Evolutionary conservation across 64 coral and sea anemone genomes (phyloP).

Genomic region (Pocillopora damicornis): DNA sequence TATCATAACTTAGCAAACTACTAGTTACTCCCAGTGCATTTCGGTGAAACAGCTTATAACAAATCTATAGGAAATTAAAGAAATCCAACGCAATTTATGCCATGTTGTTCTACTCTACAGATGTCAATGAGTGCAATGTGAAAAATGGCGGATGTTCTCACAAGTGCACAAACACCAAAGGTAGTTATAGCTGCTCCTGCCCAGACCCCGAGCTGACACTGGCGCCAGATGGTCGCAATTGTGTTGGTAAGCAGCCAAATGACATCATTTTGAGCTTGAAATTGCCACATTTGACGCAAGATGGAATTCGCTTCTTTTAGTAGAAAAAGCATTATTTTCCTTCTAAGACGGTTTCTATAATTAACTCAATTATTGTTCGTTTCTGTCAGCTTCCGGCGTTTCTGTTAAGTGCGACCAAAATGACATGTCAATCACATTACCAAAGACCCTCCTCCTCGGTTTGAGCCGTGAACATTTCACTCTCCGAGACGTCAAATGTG

Average conservation of each 20-base stretch:
- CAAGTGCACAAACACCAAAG: not conserved
- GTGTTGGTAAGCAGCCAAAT: not conserved
- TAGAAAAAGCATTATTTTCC: not conserved
- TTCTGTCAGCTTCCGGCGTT: not conserved
- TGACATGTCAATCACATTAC: constrained; percentile 1
- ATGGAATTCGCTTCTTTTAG: not conserved
- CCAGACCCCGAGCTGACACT: constrained; percentile 11
- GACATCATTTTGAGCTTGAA: not conserved
- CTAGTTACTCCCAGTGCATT: no score
- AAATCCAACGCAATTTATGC: no score
- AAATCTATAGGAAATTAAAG: no score
- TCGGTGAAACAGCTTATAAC: no score
- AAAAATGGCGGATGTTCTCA: constrained; percentile 15
- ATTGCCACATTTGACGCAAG: no score
- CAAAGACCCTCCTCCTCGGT: not conserved
- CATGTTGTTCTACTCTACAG: not conserved
- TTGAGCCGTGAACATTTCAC: constrained; percentile 28
- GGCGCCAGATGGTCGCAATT: not conserved
- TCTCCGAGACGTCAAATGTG: constrained; percentile 31
- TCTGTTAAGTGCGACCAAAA: not conserved
- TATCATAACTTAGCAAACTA: no score
- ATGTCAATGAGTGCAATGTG: not conserved
- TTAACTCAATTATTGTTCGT: not conserved
- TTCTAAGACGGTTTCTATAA: no score
- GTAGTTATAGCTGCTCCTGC: not conserved